Evolutionary conservation across 2,888 invertebrate species (phyloP).

Genomic region (Tolmerus cingulatus): DNA sequence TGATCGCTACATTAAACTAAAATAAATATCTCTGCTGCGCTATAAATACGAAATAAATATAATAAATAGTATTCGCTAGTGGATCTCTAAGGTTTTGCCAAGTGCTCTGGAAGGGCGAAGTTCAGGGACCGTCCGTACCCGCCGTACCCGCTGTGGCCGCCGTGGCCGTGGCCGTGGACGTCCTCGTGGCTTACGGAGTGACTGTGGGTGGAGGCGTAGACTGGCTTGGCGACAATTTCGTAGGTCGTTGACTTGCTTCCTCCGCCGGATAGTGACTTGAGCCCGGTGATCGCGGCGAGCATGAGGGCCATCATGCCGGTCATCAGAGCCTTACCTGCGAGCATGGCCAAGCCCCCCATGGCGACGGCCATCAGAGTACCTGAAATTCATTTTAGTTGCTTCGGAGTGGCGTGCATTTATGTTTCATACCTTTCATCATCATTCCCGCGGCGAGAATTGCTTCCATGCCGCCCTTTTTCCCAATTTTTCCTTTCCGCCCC

Average conservation of each 20-base stretch:
- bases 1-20: slow-evolving; percentile 8
- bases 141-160: slow-evolving; percentile 66
- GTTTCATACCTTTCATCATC: slow-evolving; percentile 69
- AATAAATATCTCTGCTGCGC: slow-evolving; percentile 25
- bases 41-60: slow-evolving; percentile 25
- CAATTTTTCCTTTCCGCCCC: slow-evolving; percentile 65
- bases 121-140: slow-evolving; percentile 61
- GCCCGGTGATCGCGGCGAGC: slow-evolving; percentile 77
- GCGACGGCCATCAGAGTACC: slow-evolving; percentile 79
- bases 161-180: slow-evolving; percentile 64
- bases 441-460: slow-evolving; percentile 68
- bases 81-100: slow-evolving; percentile 44
- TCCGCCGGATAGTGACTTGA: slow-evolving; percentile 74
- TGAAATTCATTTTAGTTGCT: slow-evolving; percentile 51
- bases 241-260: slow-evolving; percentile 81
- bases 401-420: not conserved
- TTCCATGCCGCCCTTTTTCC: slow-evolving; percentile 66
- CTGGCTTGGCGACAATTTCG: slow-evolving; percentile 83
- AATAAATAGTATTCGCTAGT: not conserved
- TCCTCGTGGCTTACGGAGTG: slow-evolving; percentile 71
- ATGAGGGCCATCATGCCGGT: slow-evolving; percentile 82
- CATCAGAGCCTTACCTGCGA: slow-evolving; percentile 86
- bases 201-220: slow-evolving; percentile 73
- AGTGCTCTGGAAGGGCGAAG: slow-evolving; percentile 53
- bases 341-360: slow-evolving; percentile 76